Conservation (phyloP, 2,888 invertebrate genomes). For the Drosophila antonietae region DNA sequence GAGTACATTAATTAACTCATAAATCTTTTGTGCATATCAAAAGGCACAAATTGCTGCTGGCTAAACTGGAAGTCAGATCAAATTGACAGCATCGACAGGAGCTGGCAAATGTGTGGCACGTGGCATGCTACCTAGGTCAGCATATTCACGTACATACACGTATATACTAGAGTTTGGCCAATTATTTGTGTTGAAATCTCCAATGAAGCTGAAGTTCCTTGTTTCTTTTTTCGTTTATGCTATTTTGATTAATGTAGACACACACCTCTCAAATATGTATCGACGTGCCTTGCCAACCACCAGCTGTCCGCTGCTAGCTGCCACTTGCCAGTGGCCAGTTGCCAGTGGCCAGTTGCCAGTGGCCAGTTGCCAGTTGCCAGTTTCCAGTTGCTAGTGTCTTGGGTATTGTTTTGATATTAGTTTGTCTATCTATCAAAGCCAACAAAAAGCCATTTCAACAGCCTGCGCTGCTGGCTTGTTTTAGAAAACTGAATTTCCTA, state of each 20-base stretch:
- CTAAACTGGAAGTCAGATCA: constrained; percentile 9
- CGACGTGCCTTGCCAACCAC: constrained; percentile 47
- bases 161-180: constrained; percentile 9
- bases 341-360: constrained; percentile 19
- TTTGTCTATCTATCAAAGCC: constrained; percentile 67
- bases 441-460: constrained; percentile 67
- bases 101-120: constrained; percentile 32
- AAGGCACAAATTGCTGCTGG: constrained; percentile 62
- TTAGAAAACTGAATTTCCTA: constrained; percentile 40
- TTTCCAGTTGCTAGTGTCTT: constrained; percentile 14
- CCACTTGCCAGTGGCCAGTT: no score
- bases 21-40: constrained; percentile 74
- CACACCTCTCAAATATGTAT: constrained; percentile 60
- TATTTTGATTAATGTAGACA: constrained; percentile 70
- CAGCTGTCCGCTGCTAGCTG: constrained; percentile 22
- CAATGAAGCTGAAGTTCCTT: constrained; percentile 22
- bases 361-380: constrained; percentile 27
- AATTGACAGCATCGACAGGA: constrained; percentile 22
- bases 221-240: constrained; percentile 12
- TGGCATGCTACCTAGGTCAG: constrained; percentile 21
- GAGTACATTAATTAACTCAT: constrained; percentile 77
- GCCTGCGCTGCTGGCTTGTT: constrained; percentile 41
- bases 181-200: constrained; percentile 53
- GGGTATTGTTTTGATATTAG: constrained; percentile 52
- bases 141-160: constrained; percentile 14